Percentiles rank a stretch among this genome's conserved stretches.
phyloP scores from a whole-genome alignment of 2,888 invertebrate species.

The Chloroclystis v-ata region DNA sequence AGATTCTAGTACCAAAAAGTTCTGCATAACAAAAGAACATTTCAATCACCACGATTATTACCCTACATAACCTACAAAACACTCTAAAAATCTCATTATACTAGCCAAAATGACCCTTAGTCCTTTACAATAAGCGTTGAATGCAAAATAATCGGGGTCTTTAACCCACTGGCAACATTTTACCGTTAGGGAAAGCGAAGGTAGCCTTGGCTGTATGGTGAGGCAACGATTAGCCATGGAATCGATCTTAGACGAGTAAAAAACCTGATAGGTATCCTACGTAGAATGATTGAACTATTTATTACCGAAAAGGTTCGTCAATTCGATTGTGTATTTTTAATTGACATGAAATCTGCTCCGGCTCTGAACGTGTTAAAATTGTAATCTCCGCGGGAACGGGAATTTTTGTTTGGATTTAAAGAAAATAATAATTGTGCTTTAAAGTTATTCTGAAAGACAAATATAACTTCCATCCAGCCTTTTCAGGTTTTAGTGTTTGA shows the following conservation, averaged over 20 bases:
- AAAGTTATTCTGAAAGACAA: no score
- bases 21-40: background rate
- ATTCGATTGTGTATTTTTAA: no score
- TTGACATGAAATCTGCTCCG: no score
- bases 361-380: no score
- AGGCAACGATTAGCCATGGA: constrained; percentile 12
- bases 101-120: constrained; percentile 31
- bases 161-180: constrained; percentile 43
- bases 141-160: constrained; percentile 36
- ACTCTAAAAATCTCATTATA: constrained; percentile 10
- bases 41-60: background rate
- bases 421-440: no score
- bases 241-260: constrained; percentile 2
- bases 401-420: no score
- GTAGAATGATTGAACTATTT: no score
- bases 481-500: no score
- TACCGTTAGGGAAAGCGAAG: constrained; percentile 46
- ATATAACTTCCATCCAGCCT: no score
- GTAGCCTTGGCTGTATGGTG: constrained; percentile 29
- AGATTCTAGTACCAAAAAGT: no score
- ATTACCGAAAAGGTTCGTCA: no score
- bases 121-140: constrained; percentile 16
- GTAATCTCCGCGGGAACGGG: no score
- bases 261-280: constrained; percentile 10
- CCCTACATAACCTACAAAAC: constrained; percentile 11